Evolutionary conservation across 2,113 vertebrate species (phyloP), one percentile per base, ranked within the genome.

Genomic region (Silurus glanis): DNA sequence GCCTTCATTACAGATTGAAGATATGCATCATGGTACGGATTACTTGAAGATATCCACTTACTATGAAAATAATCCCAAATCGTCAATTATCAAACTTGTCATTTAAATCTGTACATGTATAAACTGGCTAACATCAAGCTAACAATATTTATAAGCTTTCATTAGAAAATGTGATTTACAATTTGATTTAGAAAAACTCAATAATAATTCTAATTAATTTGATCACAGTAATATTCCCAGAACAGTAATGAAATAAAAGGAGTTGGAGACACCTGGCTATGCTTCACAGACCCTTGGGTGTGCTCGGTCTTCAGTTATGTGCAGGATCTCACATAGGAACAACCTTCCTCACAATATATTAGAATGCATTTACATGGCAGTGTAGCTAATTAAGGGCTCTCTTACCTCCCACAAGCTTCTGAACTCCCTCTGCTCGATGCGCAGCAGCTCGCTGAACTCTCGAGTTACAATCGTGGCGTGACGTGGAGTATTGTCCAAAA

Each of bases 351-450:
- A 10, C 16, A 80, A 80, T 21, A n/a, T 59, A 19, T 59, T 19
- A 19, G 55, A 19, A 28, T 37, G 37, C 59, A 59, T 80, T 19
- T 72, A 14, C n/a, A 55, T 16, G 58, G 87, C 45, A 62, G 17
- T 75, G 45, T 83, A 80, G 51, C 87, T 79, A 81, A 83, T 56
- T 79, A 0, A 75, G 47, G 76, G n/a, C 81, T 28, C 19, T 88
- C 94, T 95, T 94, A 99, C 98, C 96, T 99, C 97, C 98, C 98
- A 99, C 89, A 99, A 95, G 61, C 95, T 94, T 94, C 96, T 98
- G 91, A 99, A 99, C 92, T 97, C 97, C 93, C 95, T 97, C 95
- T 98, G 97, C 87, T 98, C 97, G 58, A 99, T 97, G 85, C 97
- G 97, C 83, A 99, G 96, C 37, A 99, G 97, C 75, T 99, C 97